phyloP scores from a whole-genome alignment of 2,797 vertebrate genomes.

The Coilia nasus region DNA sequence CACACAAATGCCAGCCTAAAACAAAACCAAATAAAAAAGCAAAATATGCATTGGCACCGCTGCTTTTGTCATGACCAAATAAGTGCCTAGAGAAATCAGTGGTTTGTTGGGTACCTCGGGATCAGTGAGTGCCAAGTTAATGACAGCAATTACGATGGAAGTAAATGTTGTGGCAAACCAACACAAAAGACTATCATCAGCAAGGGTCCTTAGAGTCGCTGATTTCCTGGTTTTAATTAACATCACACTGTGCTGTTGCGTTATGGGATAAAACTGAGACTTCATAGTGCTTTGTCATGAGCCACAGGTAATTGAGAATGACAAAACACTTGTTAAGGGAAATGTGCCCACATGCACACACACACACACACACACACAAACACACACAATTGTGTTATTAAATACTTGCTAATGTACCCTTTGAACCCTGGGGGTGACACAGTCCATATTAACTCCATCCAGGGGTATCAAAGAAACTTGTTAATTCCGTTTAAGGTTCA shows the following conservation, averaged over 20 bases:
- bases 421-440: background rate
- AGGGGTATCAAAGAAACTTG: background rate
- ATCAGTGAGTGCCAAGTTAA: background rate
- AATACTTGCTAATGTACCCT: background rate
- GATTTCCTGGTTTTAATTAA: conserved; percentile 2
- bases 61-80: background rate
- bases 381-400: background rate
- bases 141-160: background rate
- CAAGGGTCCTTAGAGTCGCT: background rate
- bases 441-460: background rate
- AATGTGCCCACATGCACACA: background rate
- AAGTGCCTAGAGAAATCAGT: background rate
- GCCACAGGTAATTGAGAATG: background rate
- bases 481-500: background rate
- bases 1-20: background rate
- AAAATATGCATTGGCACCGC: background rate
- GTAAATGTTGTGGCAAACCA: background rate
- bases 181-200: background rate
- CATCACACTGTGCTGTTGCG: background rate
- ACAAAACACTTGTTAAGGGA: background rate
- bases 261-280: background rate
- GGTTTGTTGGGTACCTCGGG: background rate
- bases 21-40: background rate
- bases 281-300: background rate
- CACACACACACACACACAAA: conserved; percentile 17